phyloP scores from a whole-genome alignment of 1,140 invertebrate species.

The Neodiprion lecontei region DNA sequence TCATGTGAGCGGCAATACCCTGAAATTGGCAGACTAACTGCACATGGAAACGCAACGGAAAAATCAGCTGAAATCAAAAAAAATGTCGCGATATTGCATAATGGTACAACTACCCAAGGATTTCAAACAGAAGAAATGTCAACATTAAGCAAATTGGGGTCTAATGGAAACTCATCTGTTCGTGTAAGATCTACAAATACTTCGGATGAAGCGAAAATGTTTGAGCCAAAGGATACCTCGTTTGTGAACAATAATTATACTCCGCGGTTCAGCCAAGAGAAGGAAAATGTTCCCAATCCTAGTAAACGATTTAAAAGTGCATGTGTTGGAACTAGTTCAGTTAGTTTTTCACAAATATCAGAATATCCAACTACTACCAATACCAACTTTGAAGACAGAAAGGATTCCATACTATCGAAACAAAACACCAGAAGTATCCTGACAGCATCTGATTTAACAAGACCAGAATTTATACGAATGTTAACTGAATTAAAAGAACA shows the following conservation, averaged over 20 bases:
- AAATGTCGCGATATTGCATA: neutral
- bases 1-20: no score
- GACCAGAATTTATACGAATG: conserved; percentile 24
- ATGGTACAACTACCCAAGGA: neutral
- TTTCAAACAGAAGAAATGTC: neutral
- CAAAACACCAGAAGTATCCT: neutral
- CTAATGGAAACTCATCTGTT: neutral
- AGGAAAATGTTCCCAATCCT: neutral
- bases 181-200: neutral
- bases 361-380: neutral
- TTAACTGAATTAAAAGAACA: conserved; percentile 25
- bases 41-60: neutral
- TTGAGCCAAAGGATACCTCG: neutral
- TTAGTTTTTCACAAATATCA: neutral
- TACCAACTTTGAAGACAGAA: neutral
- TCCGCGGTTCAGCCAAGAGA: no score
- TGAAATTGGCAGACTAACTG: neutral
- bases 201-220: neutral
- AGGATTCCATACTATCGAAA: neutral
- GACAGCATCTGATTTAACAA: conserved; percentile 16
- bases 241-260: neutral
- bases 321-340: neutral
- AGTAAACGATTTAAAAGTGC: neutral
- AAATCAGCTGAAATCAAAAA: neutral
- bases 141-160: neutral